Evolutionary conservation across 2,113 vertebrate species (phyloP).

Genomic region (Pluvialis apricaria): DNA sequence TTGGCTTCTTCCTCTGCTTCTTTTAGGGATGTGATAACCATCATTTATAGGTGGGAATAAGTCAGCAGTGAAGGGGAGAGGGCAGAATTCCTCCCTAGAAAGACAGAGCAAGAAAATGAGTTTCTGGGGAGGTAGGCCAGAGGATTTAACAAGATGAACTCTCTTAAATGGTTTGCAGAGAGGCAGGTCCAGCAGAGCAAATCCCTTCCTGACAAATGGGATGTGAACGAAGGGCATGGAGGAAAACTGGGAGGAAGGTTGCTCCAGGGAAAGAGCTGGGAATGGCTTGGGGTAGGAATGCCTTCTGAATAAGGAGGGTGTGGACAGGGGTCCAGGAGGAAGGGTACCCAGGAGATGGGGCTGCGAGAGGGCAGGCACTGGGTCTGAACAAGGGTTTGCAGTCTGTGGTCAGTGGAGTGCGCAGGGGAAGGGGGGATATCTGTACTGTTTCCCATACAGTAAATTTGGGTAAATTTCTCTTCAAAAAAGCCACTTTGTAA

Average conservation of each 20-base stretch:
- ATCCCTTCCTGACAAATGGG: not conserved
- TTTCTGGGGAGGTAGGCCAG: not conserved
- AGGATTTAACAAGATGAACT: too few species aligned
- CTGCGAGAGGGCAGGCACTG: not conserved
- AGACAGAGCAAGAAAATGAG: not conserved
- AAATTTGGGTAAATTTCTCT: not conserved
- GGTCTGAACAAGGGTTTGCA: not conserved
- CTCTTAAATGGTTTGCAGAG: too few species aligned
- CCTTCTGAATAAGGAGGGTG: not conserved
- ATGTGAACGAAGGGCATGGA: not conserved
- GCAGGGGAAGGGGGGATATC: not conserved
- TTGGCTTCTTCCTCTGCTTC: not conserved
- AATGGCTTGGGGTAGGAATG: not conserved
- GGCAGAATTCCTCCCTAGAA: not conserved
- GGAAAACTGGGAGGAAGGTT: not conserved
- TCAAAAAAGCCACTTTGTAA: not conserved
- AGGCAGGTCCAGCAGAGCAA: too few species aligned
- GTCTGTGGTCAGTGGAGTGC: not conserved
- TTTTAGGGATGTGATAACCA: not conserved
- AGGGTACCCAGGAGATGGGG: not conserved
- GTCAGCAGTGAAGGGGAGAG: accelerated
- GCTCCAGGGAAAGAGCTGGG: not conserved
- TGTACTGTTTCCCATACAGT: not conserved
- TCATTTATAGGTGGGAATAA: not conserved
- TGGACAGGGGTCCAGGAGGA: not conserved